A percentile compares a stretch with the other conserved stretches of the same genome.
These are phyloP conservation scores for Theropithecus gelada DNA, from an alignment of 2,113 vertebrate species.

Conservation along the genomic window DNA sequence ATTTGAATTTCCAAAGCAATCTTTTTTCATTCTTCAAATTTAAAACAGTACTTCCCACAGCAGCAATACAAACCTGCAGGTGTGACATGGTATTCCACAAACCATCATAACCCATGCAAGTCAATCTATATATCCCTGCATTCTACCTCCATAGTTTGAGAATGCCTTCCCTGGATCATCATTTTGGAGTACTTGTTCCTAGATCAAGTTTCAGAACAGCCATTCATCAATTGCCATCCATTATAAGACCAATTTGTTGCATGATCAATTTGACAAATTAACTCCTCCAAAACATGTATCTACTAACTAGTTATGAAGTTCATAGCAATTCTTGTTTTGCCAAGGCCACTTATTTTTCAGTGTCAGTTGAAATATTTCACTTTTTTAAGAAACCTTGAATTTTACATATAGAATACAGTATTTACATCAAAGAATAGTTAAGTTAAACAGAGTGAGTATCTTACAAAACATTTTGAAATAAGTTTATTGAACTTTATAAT, in stretches of 20 bases:
- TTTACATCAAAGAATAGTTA: slow-evolving; percentile 12
- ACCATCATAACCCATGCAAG: not conserved
- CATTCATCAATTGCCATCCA: not conserved
- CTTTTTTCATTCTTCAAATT: not conserved
- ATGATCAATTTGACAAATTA: slow-evolving; percentile 22
- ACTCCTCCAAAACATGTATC: not conserved
- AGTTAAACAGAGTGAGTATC: not conserved
- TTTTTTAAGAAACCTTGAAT: not conserved
- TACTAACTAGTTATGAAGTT: not conserved
- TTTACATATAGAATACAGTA: not conserved
- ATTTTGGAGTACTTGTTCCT: not conserved
- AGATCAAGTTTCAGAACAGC: slow-evolving; percentile 18
- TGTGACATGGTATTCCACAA: not conserved
- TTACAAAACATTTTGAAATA: not conserved
- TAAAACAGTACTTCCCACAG: not conserved
- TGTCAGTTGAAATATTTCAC: not conserved
- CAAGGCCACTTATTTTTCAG: not conserved
- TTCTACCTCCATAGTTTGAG: not conserved
- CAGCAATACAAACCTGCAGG: not conserved
- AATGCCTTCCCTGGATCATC: not conserved
- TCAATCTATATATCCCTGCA: not conserved
- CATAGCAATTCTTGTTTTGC: not conserved
- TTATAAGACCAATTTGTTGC: not conserved
- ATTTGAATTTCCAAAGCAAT: slow-evolving; percentile 10
- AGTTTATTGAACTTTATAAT: not conserved